phyloP scores from a whole-genome alignment of 1,140 invertebrate species.

The Neelides sp. region DNA sequence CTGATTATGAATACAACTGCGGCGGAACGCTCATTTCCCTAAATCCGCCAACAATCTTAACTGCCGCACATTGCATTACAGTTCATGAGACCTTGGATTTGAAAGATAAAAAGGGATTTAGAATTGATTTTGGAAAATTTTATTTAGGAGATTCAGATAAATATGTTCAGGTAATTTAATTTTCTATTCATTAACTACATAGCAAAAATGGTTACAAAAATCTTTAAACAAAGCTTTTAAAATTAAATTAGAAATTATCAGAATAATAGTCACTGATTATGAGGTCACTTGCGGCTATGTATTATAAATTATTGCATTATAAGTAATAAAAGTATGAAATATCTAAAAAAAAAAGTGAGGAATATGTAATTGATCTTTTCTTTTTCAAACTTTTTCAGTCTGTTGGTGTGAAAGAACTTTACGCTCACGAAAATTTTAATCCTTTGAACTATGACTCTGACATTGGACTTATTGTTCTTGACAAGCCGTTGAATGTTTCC shows the following conservation, averaged over 20 bases:
- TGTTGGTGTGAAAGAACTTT: slow-evolving; percentile 11
- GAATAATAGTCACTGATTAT: too few species aligned
- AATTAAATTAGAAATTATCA: too few species aligned
- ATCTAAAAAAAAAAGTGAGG: too few species aligned
- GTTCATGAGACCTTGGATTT: slow-evolving; percentile 3
- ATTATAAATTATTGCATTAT: too few species aligned
- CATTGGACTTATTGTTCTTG: slow-evolving; percentile 25
- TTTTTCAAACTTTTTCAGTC: slow-evolving; percentile 10
- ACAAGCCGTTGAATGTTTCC: slow-evolving; percentile 13
- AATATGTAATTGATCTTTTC: too few species aligned
- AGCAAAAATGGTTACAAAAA: too few species aligned
- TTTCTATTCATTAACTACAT: too few species aligned
- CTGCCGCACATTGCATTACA: slow-evolving; percentile 28
- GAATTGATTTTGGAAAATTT: slow-evolving; percentile 25
- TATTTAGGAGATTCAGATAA: slow-evolving; percentile 18
- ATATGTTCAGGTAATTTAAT: slow-evolving; percentile 17
- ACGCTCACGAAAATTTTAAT: slow-evolving; percentile 22
- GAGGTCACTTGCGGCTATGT: too few species aligned
- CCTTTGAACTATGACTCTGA: slow-evolving; percentile 27
- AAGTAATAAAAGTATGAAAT: too few species aligned
- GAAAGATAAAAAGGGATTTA: slow-evolving; percentile 1
- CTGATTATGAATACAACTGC: slow-evolving; percentile 16
- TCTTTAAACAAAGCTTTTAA: too few species aligned
- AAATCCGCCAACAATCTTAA: slow-evolving; percentile 20
- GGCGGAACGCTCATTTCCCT: slow-evolving; percentile 14